Evolutionary conservation across 2,888 invertebrate species (phyloP).

Genomic region (Leptothorax acervorum): DNA sequence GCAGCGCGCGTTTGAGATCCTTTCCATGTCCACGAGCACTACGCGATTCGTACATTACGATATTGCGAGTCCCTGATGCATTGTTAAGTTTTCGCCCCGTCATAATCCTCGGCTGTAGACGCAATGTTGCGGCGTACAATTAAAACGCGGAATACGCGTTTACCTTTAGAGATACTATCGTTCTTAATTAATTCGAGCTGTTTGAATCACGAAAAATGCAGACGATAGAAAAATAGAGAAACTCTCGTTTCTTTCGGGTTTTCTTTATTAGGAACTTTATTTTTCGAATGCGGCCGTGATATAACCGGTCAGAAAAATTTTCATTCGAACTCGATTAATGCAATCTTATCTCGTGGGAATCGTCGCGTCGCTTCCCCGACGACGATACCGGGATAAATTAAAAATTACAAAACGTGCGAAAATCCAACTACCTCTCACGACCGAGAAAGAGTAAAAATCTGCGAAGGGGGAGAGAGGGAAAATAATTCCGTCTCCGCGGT

Average conservation of each 20-base stretch:
- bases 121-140: background rate
- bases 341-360: conserved; percentile 12
- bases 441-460: conserved; percentile 4
- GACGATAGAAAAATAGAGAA: background rate
- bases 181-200: background rate
- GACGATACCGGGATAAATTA: conserved; percentile 18
- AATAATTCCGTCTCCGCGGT: conserved; percentile 45
- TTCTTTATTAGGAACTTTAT: background rate
- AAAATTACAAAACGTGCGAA: conserved; percentile 28
- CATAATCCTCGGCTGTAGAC: background rate
- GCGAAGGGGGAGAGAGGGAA: background rate
- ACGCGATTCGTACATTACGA: conserved; percentile 3
- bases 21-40: conserved; percentile 18
- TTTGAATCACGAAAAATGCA: background rate
- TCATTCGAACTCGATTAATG: conserved; percentile 16
- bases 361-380: too few relatives aligned
- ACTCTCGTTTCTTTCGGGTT: background rate
- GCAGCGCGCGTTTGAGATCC: conserved; percentile 4
- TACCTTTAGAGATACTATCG: background rate
- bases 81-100: background rate
- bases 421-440: background rate
- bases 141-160: background rate
- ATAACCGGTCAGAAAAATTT: conserved; percentile 13
- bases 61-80: conserved; percentile 16
- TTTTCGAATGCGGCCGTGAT: background rate